Evolutionary conservation across 2,797 vertebrate genomes (phyloP), one percentile per base, ranked within the genome.

Genomic region (Gymnocypris eckloni): DNA sequence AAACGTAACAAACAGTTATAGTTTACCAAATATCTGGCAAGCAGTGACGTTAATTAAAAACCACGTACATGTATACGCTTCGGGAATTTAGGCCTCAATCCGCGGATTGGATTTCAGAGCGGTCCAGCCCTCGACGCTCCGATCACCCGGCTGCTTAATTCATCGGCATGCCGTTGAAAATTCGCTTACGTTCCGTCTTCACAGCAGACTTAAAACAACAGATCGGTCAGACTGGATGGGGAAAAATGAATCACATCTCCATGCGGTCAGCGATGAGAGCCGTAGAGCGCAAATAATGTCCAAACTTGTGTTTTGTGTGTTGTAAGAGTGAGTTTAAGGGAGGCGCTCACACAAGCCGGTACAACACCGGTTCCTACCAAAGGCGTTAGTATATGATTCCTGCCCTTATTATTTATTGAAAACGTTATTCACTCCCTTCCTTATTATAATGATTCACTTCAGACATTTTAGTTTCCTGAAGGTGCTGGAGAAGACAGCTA

Each of bases 371-470:
- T 52, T 37, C 52, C 79, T 41, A 54, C 41, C 79, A 54, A 45
- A 81, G 25, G 83, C 82, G 37, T 78, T 78, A 41, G 15, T 64
- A 8, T 54, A n/a, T 70, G 3, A 73, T 22, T 82, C 50, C 83
- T 41, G 16, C 50, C 39, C 83, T 79, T 70, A 84, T 79, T 59
- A 71, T 84, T 84, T 79, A 59, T 84, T 84, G 16, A 84, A 84
- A 76, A 75, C 18, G 18, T 18, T 69, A 20, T 78, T 79, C 39
- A 45, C 15, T 22, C 50, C 6, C 33, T 43, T 71, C 33, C 45
- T 28, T 10, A 28, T 69, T 54, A n/a, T 52, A 52, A 54, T 25
- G 4, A 70, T 69, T 69, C 6, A 41, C 11, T 64, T 50, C 10
- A 67, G 8, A 22, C 4, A n/a, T 52, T n/a, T n/a, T 18, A 4